Base-by-base conservation (phyloP, 2,888 invertebrate genomes). In the Idaea biselata region DNA sequence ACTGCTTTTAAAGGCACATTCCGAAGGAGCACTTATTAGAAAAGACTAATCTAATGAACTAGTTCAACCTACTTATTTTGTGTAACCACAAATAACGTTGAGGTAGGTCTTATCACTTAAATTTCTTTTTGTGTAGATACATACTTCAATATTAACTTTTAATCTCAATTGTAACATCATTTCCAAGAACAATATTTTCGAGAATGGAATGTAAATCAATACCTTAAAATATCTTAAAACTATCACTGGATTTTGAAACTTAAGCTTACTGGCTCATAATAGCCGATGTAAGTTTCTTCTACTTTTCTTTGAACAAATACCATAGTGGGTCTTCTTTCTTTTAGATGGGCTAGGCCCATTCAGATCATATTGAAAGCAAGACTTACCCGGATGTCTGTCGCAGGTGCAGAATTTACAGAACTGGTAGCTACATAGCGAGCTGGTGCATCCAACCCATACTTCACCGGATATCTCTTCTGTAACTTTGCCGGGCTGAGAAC, bases 391-490 rank as follows among this genome's bases (percentile, higher is more conserved):
- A 74, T 91, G 92, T 69, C 88, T 79, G 61, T 79, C 81, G 69
- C 86, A 87, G 63, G 81, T 87, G 75, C 93, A 94, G 77, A 86
- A 85, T 71, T 84, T 89, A 79, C 94, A 93, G 79, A 93, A 94
- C 77, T 91, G 87, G 82, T 89, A 91, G 58, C 88, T 78, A 81
- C 93, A 93, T 71, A 86, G 85, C 63, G 68, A 71, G 75, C 88
- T 89, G 69, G 89, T 89, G 78, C 94, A 94, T 78, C 93, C 89
- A 60, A 88, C 91, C 93, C 93, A 94, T 75, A 92, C 87, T 81
- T 93, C 94, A 63, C 89, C 91, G 54, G 82, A 74, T 33, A 67
- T 59, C 70, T 90, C 89, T 65, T 84, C 78, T 58, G 86, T 88
- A n/a, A 93, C 83, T 75, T 89, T 89, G n/a, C 93, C 89, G 16